A percentile compares a stretch with the other conserved stretches of the same genome.
phyloP scores from a whole-genome alignment of 2,888 invertebrate species.

The Xestia c-nigrum region DNA sequence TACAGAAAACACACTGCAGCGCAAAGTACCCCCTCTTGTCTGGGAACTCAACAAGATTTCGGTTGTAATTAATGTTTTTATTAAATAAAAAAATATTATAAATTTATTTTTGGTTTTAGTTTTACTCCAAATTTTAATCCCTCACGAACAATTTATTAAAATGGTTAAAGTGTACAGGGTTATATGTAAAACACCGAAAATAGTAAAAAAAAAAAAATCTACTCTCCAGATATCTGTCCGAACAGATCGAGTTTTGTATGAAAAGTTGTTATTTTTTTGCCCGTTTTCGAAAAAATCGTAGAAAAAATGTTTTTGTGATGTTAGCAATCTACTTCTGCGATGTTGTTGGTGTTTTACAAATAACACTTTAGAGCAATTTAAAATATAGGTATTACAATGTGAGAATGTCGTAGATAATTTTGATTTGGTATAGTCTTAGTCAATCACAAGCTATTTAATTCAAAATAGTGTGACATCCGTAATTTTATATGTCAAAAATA shows the following conservation, averaged over 20 bases:
- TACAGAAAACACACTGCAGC: constrained; percentile 72
- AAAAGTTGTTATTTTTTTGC: too few species aligned
- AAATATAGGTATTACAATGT: not conserved
- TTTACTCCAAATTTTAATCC: constrained; percentile 72
- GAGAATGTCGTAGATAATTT: not conserved
- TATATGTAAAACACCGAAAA: too few species aligned
- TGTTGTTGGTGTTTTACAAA: too few species aligned
- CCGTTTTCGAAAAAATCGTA: too few species aligned
- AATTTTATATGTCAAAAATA: not conserved
- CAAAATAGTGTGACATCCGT: not conserved
- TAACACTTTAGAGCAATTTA: not conserved
- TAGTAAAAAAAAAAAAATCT: too few species aligned
- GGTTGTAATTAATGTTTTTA: constrained; percentile 51
- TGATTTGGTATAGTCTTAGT: not conserved
- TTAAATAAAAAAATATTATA: constrained; percentile 41
- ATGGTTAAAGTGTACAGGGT: not conserved
- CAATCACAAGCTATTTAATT: not conserved
- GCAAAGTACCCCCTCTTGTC: constrained; percentile 67
- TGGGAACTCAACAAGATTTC: constrained; percentile 69
- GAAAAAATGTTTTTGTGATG: too few species aligned
- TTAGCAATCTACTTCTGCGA: too few species aligned
- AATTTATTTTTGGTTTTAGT: constrained; percentile 61
- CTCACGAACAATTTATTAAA: not conserved
- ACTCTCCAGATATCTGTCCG: too few species aligned
- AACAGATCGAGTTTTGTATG: too few species aligned